Evolutionary conservation across 2,113 vertebrate genomes (phyloP), one percentile per base, ranked within the genome.

Genomic region (Cervus canadensis): DNA sequence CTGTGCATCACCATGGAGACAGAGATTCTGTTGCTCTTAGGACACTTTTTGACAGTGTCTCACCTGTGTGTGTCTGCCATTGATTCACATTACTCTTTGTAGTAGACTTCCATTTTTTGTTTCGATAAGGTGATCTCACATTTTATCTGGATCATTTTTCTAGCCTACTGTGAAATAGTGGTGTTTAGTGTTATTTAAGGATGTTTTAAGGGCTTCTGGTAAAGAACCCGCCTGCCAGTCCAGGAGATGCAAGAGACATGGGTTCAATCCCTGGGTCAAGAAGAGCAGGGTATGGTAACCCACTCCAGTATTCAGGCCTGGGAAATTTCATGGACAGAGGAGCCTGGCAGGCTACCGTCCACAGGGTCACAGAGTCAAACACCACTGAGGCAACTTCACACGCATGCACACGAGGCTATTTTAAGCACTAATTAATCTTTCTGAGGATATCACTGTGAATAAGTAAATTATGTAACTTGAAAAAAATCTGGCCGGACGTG

Each of bases 401-500:
- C 12, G 11, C 11, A 26, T 2, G 12, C 36, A 14, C 71, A 26
- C 2, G n/a, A 87, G 84, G n/a, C 23, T 54, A n/a, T 52, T 43
- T 94, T 76, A 86, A 59, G 21, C 5, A 17, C 40, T 50, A 40
- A 93, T 40, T 59, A 48, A 76, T 10, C 54, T 50, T 76, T 50
- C 43, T 23, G 43, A 76, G 3, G 56, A 4, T 19, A 59, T 36
- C 67, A 7, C 36, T 59, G 40, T 59, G 64, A 48, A 28, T 74
- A 76, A 76, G 11, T 30, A 3, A 81, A 4, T 23, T 23, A 33
- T 30, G 19, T 50, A 30, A 59, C 52, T 36, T 28, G 52, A 59
- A 76, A 33, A 50, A 6, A 62, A 17, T 15, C n/a, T 7, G 14
- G 14, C 0, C 2, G 6, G 54, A 64, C 14, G 2, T 15, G 2